phyloP scores from a whole-genome alignment of 2,797 vertebrate species.

The Nothura maculosa region DNA sequence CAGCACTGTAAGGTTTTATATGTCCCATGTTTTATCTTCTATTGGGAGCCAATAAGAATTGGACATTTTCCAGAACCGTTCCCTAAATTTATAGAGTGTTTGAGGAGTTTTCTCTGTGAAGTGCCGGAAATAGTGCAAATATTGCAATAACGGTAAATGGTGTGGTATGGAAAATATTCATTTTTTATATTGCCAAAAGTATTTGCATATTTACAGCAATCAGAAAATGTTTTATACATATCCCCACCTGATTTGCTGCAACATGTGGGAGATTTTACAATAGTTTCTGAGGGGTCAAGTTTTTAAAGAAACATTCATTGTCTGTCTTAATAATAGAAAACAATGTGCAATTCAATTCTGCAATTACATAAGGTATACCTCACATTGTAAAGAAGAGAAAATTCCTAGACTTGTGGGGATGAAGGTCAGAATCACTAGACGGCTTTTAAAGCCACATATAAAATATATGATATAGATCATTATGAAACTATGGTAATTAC shows the following conservation, averaged over 20 bases:
- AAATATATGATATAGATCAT: not conserved
- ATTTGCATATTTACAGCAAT: constrained; percentile 25
- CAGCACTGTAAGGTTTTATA: not conserved
- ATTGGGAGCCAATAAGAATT: not conserved
- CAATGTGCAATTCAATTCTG: not conserved
- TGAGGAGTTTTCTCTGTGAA: constrained; percentile 18
- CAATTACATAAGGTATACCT: not conserved
- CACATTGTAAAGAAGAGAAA: not conserved
- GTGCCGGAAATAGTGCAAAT: constrained; percentile 13
- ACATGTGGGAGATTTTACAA: not conserved
- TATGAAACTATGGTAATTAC: not conserved
- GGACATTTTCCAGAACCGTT: constrained; percentile 13
- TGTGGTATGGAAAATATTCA: not conserved
- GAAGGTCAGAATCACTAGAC: not conserved
- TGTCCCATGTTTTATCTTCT: not conserved
- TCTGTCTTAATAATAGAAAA: not conserved
- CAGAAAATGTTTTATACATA: not conserved
- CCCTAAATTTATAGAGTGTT: constrained; percentile 36
- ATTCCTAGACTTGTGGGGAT: not conserved
- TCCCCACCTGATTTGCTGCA: not conserved
- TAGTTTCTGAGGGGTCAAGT: not conserved
- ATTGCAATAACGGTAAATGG: constrained; percentile 28
- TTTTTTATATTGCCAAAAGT: not conserved
- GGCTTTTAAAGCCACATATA: not conserved
- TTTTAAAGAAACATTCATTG: not conserved